phyloP scores from a whole-genome alignment of 2,888 invertebrate species.

The Dryobota labecula region DNA sequence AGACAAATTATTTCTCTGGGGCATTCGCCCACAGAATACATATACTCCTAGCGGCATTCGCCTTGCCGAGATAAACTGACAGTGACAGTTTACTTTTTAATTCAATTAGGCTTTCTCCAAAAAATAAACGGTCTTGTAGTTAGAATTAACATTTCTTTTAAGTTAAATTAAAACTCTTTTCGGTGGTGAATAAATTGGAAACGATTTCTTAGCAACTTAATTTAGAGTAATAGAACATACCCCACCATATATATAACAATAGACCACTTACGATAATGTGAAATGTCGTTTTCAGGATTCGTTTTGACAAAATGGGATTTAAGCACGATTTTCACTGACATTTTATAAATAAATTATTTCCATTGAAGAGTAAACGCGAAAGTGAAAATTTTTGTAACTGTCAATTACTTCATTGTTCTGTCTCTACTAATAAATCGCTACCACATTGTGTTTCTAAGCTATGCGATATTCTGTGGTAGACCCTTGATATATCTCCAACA shows the following conservation, averaged over 20 bases:
- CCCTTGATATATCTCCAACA: neutral
- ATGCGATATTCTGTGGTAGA: neutral
- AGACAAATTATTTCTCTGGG: slow-evolving; percentile 63
- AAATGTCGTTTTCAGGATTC: neutral
- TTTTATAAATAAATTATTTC: neutral
- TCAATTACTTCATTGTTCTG: neutral
- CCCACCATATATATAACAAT: too few species aligned
- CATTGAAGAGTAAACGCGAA: neutral
- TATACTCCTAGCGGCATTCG: too few species aligned
- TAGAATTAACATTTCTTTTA: slow-evolving; percentile 35
- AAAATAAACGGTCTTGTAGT: slow-evolving; percentile 40
- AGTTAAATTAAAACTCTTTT: slow-evolving; percentile 56
- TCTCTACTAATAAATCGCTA: neutral
- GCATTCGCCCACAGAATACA: too few species aligned
- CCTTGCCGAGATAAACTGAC: slow-evolving; percentile 69
- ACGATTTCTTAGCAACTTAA: slow-evolving; percentile 16
- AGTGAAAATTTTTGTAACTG: neutral
- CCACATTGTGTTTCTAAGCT: neutral
- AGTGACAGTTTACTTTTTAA: slow-evolving; percentile 74
- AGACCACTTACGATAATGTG: neutral
- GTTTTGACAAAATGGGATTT: neutral
- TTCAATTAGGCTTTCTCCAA: slow-evolving; percentile 63
- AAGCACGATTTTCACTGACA: neutral
- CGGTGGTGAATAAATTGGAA: slow-evolving; percentile 10
- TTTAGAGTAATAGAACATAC: neutral